Evolutionary conservation across 2,797 vertebrate genomes (phyloP).

Genomic region (Avahi laniger): DNA sequence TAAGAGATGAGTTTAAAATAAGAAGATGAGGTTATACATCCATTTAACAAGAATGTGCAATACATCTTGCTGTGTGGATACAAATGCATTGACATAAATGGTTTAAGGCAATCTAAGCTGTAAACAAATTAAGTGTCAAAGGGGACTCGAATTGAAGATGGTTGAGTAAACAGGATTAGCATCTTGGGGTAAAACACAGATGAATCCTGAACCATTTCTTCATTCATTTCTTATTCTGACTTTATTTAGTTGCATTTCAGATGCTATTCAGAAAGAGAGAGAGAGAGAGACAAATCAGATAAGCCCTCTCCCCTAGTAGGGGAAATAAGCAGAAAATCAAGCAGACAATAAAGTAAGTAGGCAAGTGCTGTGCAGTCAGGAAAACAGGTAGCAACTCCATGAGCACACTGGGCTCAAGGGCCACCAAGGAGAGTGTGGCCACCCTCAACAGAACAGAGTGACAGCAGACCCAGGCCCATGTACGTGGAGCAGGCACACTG

Average conservation of each 20-base stretch:
- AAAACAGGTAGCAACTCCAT: background rate
- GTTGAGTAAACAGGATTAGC: background rate
- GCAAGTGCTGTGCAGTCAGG: background rate
- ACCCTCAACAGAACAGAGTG: background rate
- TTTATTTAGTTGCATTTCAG: background rate
- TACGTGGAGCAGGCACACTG: background rate
- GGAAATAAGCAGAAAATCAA: background rate
- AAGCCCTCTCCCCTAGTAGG: background rate
- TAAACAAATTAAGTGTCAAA: constrained; percentile 9
- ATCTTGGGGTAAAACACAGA: background rate
- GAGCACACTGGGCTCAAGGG: background rate
- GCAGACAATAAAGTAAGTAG: background rate
- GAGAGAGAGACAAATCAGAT: background rate
- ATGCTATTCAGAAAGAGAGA: background rate
- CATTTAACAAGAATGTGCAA: background rate
- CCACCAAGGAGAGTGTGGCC: background rate
- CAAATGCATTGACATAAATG: background rate
- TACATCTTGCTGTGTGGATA: background rate
- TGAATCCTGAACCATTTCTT: background rate
- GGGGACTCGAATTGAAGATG: background rate
- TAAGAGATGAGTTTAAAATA: constrained; percentile 9
- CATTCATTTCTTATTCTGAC: background rate
- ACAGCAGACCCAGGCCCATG: background rate
- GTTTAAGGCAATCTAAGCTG: background rate
- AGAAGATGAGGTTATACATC: background rate